These are phyloP conservation scores for Peromyscus attwateri DNA, from an alignment of 2,797 vertebrate genomes.

Conservation along the genomic window DNA sequence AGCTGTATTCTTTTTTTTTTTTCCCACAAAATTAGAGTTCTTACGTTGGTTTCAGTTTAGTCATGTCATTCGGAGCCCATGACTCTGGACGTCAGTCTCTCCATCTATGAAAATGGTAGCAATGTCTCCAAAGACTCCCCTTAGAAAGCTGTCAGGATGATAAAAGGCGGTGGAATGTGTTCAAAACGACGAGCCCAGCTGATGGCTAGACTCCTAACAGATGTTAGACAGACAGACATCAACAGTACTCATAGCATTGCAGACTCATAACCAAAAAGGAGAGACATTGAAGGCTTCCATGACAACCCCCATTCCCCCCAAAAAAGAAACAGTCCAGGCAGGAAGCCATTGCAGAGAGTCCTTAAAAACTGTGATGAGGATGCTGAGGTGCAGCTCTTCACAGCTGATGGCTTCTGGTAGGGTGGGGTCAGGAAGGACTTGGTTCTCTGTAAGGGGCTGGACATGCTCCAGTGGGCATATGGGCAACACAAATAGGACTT, in stretches of 20 bases:
- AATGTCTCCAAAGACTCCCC: not conserved
- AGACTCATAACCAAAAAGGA: not conserved
- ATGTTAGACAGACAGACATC: not conserved
- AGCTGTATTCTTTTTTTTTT: not conserved
- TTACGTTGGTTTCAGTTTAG: not conserved
- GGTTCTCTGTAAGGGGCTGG: not conserved
- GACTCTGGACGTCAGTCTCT: not conserved
- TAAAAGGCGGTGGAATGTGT: not conserved
- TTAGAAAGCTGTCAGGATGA: not conserved
- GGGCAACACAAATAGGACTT: not conserved
- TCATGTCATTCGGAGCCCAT: not conserved
- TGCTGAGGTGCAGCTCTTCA: not conserved
- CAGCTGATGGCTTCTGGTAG: not conserved
- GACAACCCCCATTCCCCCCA: too few species aligned
- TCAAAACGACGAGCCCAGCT: not conserved
- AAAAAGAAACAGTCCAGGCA: not conserved
- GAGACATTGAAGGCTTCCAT: not conserved
- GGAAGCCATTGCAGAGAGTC: not conserved
- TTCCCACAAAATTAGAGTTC: not conserved
- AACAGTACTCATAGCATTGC: too few species aligned
- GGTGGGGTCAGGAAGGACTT: not conserved
- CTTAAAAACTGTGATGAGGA: not conserved
- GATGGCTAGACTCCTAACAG: not conserved
- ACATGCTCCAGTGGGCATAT: not conserved
- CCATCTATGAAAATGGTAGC: not conserved